Conservation (phyloP, 2,797 vertebrate genomes). For the Gadopsis bispinosus region DNA sequence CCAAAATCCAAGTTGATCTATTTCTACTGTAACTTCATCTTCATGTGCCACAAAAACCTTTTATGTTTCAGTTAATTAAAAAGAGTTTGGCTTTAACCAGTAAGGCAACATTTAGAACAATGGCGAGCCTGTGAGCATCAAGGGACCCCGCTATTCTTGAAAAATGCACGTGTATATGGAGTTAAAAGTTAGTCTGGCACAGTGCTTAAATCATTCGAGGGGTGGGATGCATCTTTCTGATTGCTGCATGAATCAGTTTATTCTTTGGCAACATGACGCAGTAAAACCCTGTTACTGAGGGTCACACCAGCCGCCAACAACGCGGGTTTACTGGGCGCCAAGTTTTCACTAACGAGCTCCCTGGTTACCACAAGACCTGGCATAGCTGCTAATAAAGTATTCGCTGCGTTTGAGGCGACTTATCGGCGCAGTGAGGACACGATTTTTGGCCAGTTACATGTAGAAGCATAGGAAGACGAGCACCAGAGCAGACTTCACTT, state of each 20-base stretch:
- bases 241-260: constrained; percentile 35
- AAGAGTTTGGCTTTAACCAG: background rate
- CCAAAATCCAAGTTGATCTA: background rate
- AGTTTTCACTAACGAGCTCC: constrained; percentile 62
- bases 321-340: constrained; percentile 19
- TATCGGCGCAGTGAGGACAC: background rate
- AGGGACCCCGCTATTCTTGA: background rate
- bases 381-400: constrained; percentile 1
- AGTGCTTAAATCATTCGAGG: background rate
- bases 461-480: background rate
- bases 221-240: constrained; percentile 27
- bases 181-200: constrained; percentile 20
- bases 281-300: constrained; percentile 25
- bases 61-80: background rate
- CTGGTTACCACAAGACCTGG: constrained; percentile 38
- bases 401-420: constrained; percentile 18
- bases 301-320: constrained; percentile 35
- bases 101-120: background rate
- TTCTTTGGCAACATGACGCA: constrained; percentile 39
- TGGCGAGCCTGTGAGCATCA: background rate
- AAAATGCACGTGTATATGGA: background rate
- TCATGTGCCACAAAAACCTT: background rate
- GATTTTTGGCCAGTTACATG: background rate
- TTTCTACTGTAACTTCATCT: background rate
- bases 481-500: background rate